Evolutionary conservation across 2,797 vertebrate genomes (phyloP).

Genomic region (Vireo griseus): DNA sequence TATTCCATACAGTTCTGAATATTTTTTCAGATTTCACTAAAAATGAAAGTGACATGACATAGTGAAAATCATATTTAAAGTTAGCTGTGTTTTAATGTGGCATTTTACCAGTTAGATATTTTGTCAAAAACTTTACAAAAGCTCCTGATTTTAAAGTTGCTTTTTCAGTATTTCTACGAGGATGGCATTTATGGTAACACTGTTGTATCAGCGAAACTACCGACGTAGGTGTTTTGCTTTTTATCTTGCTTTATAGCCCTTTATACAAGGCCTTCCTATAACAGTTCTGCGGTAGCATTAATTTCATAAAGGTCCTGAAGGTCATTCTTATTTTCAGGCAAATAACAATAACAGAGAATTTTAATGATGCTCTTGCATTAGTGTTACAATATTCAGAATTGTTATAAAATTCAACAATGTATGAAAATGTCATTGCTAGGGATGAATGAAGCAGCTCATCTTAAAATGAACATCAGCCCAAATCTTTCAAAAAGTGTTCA

Average conservation of each 20-base stretch:
- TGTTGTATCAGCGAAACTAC: conserved; percentile 12
- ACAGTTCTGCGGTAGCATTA: not conserved
- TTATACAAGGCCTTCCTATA: conserved; percentile 17
- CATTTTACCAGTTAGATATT: not conserved
- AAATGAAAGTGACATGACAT: conserved; percentile 4
- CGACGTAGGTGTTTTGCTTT: not conserved
- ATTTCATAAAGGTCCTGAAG: conserved; percentile 32
- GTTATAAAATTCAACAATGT: conserved; percentile 51
- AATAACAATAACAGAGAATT: not conserved
- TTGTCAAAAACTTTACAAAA: not conserved
- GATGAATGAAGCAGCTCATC: conserved; percentile 27
- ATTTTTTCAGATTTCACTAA: conserved; percentile 3
- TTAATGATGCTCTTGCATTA: conserved; percentile 23
- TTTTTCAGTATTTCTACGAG: not conserved
- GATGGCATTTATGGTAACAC: not conserved
- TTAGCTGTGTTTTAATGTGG: conserved; percentile 1
- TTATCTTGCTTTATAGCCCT: conserved; percentile 45
- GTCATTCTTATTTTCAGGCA: conserved; percentile 43
- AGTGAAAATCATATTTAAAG: not conserved
- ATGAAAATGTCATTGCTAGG: conserved; percentile 42
- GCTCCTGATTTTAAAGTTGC: not conserved
- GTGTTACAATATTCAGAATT: not conserved
- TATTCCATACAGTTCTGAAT: not conserved
- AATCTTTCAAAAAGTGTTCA: not conserved
- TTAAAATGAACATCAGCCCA: not conserved